Conservation (phyloP, 2,888 invertebrate genomes). For the Blera fallax region DNA sequence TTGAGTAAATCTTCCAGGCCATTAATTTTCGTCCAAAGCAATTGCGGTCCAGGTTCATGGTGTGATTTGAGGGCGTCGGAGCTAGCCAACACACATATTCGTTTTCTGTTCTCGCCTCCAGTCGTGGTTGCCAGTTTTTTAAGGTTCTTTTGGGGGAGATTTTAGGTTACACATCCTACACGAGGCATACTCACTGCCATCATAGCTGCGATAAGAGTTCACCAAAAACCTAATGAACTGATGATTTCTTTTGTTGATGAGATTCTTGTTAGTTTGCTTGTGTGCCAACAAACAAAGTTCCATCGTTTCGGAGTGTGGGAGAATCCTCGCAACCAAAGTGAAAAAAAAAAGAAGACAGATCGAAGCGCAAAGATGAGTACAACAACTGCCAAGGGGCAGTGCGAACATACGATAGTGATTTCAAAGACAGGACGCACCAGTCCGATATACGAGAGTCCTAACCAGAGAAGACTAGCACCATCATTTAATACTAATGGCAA, state of each 20-base stretch:
- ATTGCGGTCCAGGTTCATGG: slow-evolving; percentile 63
- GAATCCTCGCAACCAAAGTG: slow-evolving; percentile 1
- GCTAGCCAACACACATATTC: slow-evolving; percentile 47
- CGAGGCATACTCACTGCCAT: slow-evolving; percentile 28
- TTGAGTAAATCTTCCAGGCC: slow-evolving; percentile 67
- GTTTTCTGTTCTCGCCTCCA: slow-evolving; percentile 15
- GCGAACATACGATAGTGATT: slow-evolving; percentile 50
- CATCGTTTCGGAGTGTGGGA: slow-evolving; percentile 23
- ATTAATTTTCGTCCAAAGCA: slow-evolving; percentile 71
- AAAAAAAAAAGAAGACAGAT: slow-evolving; percentile 22
- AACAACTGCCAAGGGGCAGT: slow-evolving; percentile 44
- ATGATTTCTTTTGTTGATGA: slow-evolving; percentile 74
- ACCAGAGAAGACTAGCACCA: slow-evolving; percentile 45
- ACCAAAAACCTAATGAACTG: slow-evolving; percentile 74
- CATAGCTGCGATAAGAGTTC: slow-evolving; percentile 62
- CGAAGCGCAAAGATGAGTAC: slow-evolving; percentile 47
- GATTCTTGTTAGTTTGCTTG: slow-evolving; percentile 66
- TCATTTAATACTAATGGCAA: slow-evolving; percentile 38
- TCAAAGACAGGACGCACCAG: slow-evolving; percentile 40
- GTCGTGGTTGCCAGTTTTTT: slow-evolving; percentile 35
- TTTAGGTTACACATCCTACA: slow-evolving; percentile 43
- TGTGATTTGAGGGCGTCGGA: slow-evolving; percentile 69
- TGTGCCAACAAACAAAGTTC: slow-evolving; percentile 64
- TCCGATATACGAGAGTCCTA: slow-evolving; percentile 11
- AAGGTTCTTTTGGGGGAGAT: slow-evolving; percentile 16